Conservation (phyloP, 2,113 vertebrate genomes). For the Microcebus ravelobensis region DNA sequence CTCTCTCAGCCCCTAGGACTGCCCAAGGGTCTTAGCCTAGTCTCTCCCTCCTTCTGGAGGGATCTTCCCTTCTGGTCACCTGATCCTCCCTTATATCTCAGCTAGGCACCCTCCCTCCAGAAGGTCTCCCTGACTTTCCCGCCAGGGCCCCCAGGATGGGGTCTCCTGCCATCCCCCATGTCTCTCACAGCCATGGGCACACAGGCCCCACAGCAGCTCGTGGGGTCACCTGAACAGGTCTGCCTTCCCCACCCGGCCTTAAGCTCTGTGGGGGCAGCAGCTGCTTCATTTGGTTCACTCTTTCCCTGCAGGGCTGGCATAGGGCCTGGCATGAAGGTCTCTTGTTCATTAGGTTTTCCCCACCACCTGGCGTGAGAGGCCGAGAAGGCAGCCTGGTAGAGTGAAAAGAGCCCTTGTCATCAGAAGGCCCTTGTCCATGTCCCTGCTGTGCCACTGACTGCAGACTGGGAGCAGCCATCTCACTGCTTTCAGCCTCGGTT, state of each 20-base stretch:
- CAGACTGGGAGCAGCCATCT: neutral
- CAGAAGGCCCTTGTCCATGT: neutral
- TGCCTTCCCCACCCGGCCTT: rapidly evolving
- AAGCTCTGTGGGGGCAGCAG: neutral
- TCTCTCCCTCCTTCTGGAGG: neutral
- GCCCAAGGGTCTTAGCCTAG: neutral
- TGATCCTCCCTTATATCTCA: neutral
- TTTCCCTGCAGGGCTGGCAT: neutral
- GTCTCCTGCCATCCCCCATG: neutral
- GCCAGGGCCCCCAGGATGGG: neutral
- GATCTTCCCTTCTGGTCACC: neutral
- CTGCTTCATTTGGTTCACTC: too few species aligned
- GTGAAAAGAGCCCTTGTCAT: neutral
- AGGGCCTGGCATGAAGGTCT: neutral
- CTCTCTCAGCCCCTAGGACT: neutral
- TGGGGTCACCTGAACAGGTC: neutral
- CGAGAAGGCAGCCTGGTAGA: neutral
- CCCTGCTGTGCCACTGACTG: neutral
- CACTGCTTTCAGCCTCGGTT: neutral
- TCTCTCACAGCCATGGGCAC: neutral
- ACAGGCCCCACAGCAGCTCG: neutral
- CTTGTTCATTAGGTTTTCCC: neutral
- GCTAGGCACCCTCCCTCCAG: neutral
- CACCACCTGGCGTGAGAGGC: neutral
- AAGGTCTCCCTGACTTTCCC: neutral